These are phyloP conservation scores for Zhuqinia jingwanae DNA, from an alignment of 2,888 invertebrate genomes.

Conservation along the genomic window DNA sequence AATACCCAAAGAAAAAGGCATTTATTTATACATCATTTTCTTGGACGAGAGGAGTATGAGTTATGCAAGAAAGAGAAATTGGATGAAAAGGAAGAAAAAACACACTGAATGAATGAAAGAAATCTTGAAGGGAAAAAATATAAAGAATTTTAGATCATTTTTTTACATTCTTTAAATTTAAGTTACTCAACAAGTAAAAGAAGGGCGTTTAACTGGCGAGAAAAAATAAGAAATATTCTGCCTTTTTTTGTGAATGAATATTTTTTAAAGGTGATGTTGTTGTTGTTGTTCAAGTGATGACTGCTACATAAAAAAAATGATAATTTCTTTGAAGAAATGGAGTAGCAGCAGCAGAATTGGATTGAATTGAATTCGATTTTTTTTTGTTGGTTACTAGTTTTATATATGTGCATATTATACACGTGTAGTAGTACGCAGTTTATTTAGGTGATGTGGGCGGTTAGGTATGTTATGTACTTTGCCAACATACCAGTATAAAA, in stretches of 20 bases:
- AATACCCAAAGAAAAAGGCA: no score
- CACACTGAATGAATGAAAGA: conserved; percentile 17
- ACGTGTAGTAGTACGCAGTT: neutral
- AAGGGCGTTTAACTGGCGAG: neutral
- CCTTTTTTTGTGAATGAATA: conserved; percentile 32
- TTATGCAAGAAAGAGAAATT: neutral
- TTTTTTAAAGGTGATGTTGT: neutral
- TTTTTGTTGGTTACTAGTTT: neutral
- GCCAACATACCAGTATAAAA: neutral
- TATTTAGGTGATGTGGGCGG: conserved; percentile 32
- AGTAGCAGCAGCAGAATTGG: conserved; percentile 1
- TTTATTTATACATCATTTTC: no score
- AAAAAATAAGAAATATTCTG: neutral
- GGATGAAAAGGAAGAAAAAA: neutral
- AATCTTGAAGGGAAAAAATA: neutral
- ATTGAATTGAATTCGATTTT: no score
- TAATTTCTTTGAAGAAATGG: neutral
- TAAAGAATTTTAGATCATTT: conserved; percentile 7
- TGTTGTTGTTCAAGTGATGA: conserved; percentile 7
- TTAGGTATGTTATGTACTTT: no score
- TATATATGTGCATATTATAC: conserved; percentile 17
- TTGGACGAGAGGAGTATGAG: no score
- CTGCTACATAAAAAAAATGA: neutral
- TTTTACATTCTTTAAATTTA: conserved; percentile 9
- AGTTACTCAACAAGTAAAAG: neutral